Evolutionary conservation across 2,113 vertebrate genomes (phyloP).

Genomic region (Seriola dumerili): DNA sequence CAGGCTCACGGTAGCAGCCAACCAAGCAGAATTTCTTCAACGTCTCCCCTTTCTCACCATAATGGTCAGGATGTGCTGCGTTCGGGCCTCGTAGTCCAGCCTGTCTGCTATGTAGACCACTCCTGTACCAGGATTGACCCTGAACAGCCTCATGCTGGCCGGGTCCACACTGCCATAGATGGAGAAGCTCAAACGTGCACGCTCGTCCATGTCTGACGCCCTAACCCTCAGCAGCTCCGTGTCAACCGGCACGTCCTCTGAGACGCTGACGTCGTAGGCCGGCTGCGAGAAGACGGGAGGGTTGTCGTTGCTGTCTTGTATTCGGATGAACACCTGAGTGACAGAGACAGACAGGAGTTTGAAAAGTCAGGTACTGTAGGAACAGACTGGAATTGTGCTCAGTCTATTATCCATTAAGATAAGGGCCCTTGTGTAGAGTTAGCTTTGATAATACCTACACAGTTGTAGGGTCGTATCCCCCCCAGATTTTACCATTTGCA

Average conservation of each 20-base stretch:
- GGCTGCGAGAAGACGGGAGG: conserved; percentile 94
- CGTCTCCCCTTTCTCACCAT: conserved; percentile 88
- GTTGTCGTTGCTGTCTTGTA: conserved; percentile 98
- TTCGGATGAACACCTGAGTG: conserved; percentile 91
- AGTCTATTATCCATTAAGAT: neutral
- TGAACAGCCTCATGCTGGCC: conserved; percentile 92
- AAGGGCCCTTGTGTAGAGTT: neutral
- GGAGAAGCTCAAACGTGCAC: conserved; percentile 92
- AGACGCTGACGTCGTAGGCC: conserved; percentile 90
- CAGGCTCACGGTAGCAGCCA: neutral
- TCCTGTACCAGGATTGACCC: conserved; percentile 91
- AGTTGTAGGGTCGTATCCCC: neutral
- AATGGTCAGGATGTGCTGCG: conserved; percentile 94
- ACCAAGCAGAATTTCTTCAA: neutral
- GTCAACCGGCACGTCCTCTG: conserved; percentile 91
- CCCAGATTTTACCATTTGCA: conserved; percentile 4
- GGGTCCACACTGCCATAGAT: conserved; percentile 94
- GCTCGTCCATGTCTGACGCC: conserved; percentile 92
- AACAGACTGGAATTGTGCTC: neutral
- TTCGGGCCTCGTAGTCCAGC: conserved; percentile 92
- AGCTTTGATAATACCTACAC: conserved; percentile 15
- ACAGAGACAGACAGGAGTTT: conserved; percentile 2
- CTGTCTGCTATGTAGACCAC: conserved; percentile 91
- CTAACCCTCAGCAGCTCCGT: conserved; percentile 91
- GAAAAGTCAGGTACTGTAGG: conserved; percentile 1